Evolutionary conservation across 1,140 invertebrate genomes (phyloP).

Genomic region (Zaprionus camerounensis): DNA sequence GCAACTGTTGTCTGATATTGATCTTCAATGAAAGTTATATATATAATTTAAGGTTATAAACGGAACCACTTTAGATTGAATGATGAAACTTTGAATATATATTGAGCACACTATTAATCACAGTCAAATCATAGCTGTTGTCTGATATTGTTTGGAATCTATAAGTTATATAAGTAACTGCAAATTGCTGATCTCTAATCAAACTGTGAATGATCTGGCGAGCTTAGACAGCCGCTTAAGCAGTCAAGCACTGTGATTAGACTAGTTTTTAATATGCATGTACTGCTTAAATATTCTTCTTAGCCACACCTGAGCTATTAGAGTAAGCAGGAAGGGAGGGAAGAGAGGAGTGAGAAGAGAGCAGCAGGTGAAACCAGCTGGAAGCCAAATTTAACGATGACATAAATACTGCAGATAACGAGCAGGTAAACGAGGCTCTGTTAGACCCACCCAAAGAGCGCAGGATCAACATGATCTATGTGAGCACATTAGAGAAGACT

Average conservation of each 20-base stretch:
- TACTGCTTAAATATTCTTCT: constrained; percentile 70
- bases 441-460: constrained; percentile 51
- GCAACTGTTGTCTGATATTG: background rate
- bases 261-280: constrained; percentile 78
- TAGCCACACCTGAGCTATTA: constrained; percentile 65
- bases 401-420: constrained; percentile 76
- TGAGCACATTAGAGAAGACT: background rate
- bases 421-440: constrained; percentile 44
- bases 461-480: constrained; percentile 24
- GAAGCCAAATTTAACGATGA: constrained; percentile 74
- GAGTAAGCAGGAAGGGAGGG: constrained; percentile 2
- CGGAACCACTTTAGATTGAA: background rate
- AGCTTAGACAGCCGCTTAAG: constrained; percentile 19
- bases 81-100: background rate
- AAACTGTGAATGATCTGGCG: constrained; percentile 54
- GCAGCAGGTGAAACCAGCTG: constrained; percentile 64
- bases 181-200: background rate
- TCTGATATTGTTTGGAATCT: background rate
- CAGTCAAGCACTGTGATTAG: constrained; percentile 57
- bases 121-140: background rate
- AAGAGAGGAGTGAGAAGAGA: background rate
- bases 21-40: background rate
- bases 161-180: background rate
- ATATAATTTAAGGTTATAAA: background rate
- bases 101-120: background rate